Conservation (phyloP, 2,113 vertebrate species). For the Centropus unirufus region DNA sequence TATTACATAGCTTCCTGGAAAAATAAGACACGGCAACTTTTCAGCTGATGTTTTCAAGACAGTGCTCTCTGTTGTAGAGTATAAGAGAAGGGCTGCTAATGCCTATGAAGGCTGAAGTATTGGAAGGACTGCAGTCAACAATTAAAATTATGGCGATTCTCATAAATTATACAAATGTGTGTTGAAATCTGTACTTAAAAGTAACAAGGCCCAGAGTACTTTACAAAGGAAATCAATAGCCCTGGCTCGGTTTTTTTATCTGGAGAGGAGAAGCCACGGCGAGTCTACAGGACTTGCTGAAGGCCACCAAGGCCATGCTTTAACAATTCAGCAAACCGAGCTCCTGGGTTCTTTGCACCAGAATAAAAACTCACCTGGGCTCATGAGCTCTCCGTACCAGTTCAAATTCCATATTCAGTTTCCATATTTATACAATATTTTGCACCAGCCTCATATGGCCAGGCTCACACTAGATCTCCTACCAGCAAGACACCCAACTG, state of each 20-base stretch:
- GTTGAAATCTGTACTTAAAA: neutral
- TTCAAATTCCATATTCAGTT: neutral
- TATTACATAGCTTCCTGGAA: neutral
- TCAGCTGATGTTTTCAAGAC: neutral
- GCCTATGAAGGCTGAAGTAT: neutral
- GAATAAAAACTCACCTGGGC: neutral
- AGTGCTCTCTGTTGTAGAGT: neutral
- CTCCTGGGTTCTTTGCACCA: neutral
- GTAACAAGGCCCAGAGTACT: neutral
- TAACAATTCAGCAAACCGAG: neutral
- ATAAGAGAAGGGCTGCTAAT: neutral
- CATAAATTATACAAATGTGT: neutral
- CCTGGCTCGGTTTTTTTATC: neutral
- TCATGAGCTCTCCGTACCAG: neutral
- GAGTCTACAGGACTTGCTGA: neutral
- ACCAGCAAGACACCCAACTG: neutral
- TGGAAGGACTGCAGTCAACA: neutral
- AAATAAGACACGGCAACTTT: neutral
- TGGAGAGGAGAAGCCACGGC: neutral
- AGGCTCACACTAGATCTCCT: rapidly evolving
- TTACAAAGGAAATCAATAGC: neutral
- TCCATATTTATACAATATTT: neutral
- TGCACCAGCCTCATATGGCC: neutral
- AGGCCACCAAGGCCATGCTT: neutral
- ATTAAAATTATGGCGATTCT: neutral